A percentile compares a stretch with the other conserved stretches of the same genome.
Conservation (phyloP, 2,113 vertebrate species). For the Calonectris borealis region DNA sequence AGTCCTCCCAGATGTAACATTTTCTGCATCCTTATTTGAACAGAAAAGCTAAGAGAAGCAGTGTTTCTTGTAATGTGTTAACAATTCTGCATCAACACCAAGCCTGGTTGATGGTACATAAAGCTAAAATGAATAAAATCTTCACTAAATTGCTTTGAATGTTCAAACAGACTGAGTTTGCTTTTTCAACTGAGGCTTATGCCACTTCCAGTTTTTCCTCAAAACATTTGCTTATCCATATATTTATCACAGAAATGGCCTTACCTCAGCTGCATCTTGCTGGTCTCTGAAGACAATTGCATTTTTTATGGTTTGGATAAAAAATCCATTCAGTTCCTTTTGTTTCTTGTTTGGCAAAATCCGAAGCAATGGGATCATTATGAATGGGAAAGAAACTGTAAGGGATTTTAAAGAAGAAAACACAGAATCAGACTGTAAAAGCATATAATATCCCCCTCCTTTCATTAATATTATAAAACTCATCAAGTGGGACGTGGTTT, state of each 20-base stretch:
- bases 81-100: background rate
- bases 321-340: conserved; percentile 85
- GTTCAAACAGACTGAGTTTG: background rate
- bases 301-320: conserved; percentile 81
- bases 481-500: background rate
- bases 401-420: conserved; percentile 32
- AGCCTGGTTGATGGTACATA: background rate
- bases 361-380: conserved; percentile 79
- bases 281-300: conserved; percentile 84
- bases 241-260: conserved; percentile 22
- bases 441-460: background rate
- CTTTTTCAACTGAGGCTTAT: background rate
- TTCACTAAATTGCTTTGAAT: background rate
- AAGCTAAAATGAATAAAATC: conserved; percentile 4
- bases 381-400: conserved; percentile 88
- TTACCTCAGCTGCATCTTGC: conserved; percentile 87
- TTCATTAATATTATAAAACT: background rate
- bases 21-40: background rate
- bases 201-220: background rate
- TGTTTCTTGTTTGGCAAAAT: conserved; percentile 84
- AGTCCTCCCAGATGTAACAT: background rate
- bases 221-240: background rate
- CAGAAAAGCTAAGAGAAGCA: background rate
- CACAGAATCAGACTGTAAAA: background rate
- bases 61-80: background rate